Base-by-base conservation (phyloP, 2,797 vertebrate species). In the Siniperca scherzeri region DNA sequence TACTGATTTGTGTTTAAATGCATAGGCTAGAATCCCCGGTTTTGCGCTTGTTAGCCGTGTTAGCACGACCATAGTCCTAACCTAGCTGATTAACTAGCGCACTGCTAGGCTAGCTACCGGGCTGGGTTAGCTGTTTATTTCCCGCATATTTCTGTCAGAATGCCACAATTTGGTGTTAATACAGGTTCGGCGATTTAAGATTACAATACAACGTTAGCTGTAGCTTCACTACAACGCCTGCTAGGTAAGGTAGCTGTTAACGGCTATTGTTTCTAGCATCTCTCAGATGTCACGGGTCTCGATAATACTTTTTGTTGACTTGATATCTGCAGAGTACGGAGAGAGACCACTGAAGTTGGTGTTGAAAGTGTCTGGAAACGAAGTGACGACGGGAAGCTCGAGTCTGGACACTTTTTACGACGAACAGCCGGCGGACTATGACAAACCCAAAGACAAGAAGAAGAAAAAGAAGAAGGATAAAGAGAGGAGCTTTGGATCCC, bases 391-490 rank as follows among this genome's bases (percentile, higher is more conserved):
- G 4, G 98, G 97, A 60, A 97, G 96, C 70, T 94, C 97, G 0
- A 96, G 96, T 5, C 96, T 95, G 6, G 97, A 98, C 87, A 95
- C 92, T 1, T 92, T 96, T 19, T 97, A 96, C n/a, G 97, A 98
- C 2, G 97, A 99, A 21, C 97, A 96, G 80, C 87, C 93, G 1
- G 96, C 87, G 0, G 98, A 99, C 12, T 92, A 96, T 8, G 97
- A 99, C 67, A 99, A 98, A 77, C 97, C 98, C 82, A 98, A 97
- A 80, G 98, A 99, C 78, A 97, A 98, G 72, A 99, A 99, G 85
- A 98, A 98, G 92, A 99, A 99, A 76, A 99, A 99, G 94, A 97
- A 99, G 65, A 99, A 99, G 19, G 98, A 99, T 59, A 98, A 98
- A 85, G 97, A 97, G 69, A 95, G 86, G 77, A 93, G 85, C 74